Evolutionary conservation across 2,113 vertebrate species (phyloP).

Genomic region (Daboia siamensis): DNA sequence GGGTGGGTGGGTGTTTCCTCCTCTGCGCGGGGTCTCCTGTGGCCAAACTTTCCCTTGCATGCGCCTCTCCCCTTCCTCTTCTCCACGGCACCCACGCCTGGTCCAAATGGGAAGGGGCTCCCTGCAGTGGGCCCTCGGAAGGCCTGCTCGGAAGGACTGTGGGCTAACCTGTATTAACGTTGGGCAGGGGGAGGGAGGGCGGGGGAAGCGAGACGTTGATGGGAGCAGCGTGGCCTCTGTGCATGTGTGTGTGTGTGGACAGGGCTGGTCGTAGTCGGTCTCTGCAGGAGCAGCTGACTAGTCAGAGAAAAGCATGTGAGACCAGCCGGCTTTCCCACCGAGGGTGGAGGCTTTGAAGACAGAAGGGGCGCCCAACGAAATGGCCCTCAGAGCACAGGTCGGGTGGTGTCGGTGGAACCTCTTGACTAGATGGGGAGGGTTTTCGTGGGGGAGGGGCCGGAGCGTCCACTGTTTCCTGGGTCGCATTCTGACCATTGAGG

Average conservation of each 20-base stretch:
- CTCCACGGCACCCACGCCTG: not conserved
- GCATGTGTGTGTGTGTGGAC: not conserved
- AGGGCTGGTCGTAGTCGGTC: not conserved
- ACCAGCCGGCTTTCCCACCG: slow-evolving; percentile 13
- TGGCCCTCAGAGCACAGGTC: not conserved
- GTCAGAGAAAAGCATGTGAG: not conserved
- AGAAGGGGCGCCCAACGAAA: not conserved
- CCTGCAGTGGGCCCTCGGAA: not conserved
- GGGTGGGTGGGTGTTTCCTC: slow-evolving; percentile 12
- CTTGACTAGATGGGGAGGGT: not conserved
- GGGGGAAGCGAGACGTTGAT: not conserved
- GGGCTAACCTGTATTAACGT: not conserved
- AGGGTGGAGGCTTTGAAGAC: slow-evolving; percentile 7
- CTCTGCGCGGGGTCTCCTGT: slow-evolving; percentile 39
- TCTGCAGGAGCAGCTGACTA: not conserved
- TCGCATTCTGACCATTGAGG: not conserved
- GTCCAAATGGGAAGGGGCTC: not conserved
- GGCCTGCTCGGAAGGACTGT: not conserved
- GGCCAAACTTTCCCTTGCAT: not conserved
- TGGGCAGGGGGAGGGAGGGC: not conserved
- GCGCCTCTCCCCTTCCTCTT: slow-evolving; percentile 20
- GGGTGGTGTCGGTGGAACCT: slow-evolving; percentile 32
- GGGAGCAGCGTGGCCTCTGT: not conserved
- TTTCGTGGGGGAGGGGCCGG: not conserved
- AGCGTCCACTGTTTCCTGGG: not conserved